Conservation (phyloP, 2,113 vertebrate species). For the Capra hircus region DNA sequence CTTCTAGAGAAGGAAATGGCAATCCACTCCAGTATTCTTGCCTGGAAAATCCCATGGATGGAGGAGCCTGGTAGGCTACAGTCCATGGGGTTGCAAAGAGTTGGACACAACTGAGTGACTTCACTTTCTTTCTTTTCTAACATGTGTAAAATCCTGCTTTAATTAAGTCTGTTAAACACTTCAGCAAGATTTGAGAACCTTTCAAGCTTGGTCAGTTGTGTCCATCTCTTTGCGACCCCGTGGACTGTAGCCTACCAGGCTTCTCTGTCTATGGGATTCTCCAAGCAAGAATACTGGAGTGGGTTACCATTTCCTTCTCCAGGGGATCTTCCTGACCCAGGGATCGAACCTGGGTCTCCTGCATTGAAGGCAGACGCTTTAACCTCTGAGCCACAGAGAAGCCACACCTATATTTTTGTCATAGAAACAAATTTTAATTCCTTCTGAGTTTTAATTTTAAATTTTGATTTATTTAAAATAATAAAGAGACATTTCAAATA, state of each 20-base stretch:
- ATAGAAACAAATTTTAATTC: slow-evolving; percentile 28
- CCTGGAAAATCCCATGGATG: not conserved
- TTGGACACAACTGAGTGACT: not conserved
- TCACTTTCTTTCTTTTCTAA: not conserved
- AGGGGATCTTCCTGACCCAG: too few species aligned
- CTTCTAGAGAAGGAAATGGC: not conserved
- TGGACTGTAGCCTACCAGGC: too few species aligned
- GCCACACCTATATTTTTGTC: not conserved
- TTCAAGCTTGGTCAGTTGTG: not conserved
- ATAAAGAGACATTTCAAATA: not conserved
- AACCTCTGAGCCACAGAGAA: too few species aligned
- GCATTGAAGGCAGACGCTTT: too few species aligned
- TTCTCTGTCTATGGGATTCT: too few species aligned
- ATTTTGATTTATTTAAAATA: not conserved
- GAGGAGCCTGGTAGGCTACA: not conserved
- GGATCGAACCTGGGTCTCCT: too few species aligned
- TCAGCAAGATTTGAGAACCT: not conserved
- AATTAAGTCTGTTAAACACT: not conserved
- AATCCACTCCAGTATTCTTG: not conserved
- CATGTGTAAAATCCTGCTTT: not conserved
- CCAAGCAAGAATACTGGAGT: too few species aligned
- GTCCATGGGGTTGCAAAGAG: not conserved
- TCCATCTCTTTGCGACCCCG: too few species aligned
- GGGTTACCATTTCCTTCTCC: too few species aligned
- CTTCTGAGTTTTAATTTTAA: not conserved